Base-by-base conservation (phyloP, 1,140 invertebrate genomes). In the Neodiprion lecontei region DNA sequence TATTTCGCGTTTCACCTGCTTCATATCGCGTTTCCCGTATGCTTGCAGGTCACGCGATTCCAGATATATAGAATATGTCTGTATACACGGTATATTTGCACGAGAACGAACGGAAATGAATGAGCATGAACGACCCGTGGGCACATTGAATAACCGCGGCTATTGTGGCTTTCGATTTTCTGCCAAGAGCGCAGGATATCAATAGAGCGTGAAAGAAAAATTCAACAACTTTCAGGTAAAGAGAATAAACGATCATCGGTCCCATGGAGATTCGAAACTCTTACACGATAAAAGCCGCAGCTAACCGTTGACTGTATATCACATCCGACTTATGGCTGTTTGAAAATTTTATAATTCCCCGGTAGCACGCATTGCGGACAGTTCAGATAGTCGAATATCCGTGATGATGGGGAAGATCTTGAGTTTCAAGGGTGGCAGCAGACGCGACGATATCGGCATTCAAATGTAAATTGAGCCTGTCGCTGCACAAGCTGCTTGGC, bases 401-500 rank as follows among this genome's bases (percentile, higher is more conserved):
- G 53, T 61, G 53, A 61, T 17, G 53, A 61, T 61, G 53, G 53
- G 8, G 53, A 61, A 61, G 11, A 61, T 12, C 53, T 61, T 17
- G 53, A 61, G 11, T 61, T 61, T 8, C 53, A 17, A 61, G 53
- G 53, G 53, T 61, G n/a, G 50, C 14, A 14, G 9, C 50, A 10
- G 9, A 53, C 14, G 14, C 50, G 50, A 53, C 50, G 53, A 17
- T 61, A 40, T 5, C 28, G 53, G 8, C 53, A 14, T 61, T 61
- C 53, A 61, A 9, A 61, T 61, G 53, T 17, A 61, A 61, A 61
- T 61, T 61, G 53, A 61, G 53, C 53, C 53, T 61, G 53, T 61
- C 53, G 53, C 53, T 61, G 53, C 53, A 61, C 53, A 61, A 61
- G 53, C 9, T 17, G n/a, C n/a, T 5, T 61, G 53, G 53, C 53